These are phyloP conservation scores for Arion vulgaris DNA, from an alignment of 1,140 invertebrate species.

Conservation along the genomic window DNA sequence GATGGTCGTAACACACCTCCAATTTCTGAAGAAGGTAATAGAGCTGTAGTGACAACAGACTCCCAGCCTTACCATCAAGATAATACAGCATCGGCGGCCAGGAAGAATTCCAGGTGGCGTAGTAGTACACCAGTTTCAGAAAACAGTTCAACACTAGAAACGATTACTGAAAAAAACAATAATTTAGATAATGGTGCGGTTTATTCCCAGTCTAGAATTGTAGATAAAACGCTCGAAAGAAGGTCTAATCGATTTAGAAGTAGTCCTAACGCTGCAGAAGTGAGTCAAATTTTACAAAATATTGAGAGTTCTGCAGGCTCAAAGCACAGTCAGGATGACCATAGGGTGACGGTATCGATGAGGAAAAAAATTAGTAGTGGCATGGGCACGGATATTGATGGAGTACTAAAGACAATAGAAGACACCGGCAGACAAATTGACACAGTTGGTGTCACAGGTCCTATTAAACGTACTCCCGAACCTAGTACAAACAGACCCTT, in stretches of 20 bases:
- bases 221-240: conserved; percentile 49
- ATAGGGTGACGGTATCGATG: conserved; percentile 53
- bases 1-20: conserved; percentile 31
- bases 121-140: conserved; percentile 30
- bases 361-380: conserved; percentile 57
- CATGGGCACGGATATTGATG: conserved; percentile 62
- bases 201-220: background rate
- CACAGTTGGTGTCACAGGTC: conserved; percentile 45
- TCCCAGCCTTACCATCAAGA: background rate
- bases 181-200: conserved; percentile 30
- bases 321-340: conserved; percentile 28
- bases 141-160: conserved; percentile 42
- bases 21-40: conserved; percentile 24
- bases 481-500: conserved; percentile 25
- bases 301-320: background rate
- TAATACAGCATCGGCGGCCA: background rate
- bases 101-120: conserved; percentile 5
- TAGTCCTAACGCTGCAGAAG: conserved; percentile 51
- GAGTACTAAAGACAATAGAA: conserved; percentile 65
- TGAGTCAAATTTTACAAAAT: conserved; percentile 47
- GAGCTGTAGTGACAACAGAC: background rate
- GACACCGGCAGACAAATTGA: conserved; percentile 55
- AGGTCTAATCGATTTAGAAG: conserved; percentile 53
- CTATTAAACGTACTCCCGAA: conserved; percentile 44
- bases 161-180: conserved; percentile 46